Percentiles rank a stretch among this genome's conserved stretches.
Evolutionary conservation across 2,888 invertebrate species (phyloP).

Genomic region (Sarcophaga subvicina): DNA sequence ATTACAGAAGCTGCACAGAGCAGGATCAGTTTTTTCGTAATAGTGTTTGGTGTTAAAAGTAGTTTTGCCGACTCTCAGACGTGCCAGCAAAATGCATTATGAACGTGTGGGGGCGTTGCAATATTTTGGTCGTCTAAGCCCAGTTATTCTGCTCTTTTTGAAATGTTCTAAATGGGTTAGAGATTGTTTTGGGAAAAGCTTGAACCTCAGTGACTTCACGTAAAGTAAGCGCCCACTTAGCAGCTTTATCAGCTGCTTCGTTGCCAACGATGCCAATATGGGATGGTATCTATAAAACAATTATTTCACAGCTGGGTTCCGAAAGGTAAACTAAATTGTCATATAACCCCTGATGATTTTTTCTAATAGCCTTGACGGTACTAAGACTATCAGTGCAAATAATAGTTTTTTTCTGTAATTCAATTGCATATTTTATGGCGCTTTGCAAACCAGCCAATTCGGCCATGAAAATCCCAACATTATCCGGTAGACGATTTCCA

Average conservation of each 20-base stretch:
- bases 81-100: no score
- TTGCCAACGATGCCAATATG: constrained; percentile 21
- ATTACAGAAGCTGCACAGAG: neutral
- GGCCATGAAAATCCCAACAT: neutral
- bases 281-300: constrained; percentile 20
- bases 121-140: no score
- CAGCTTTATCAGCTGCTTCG: constrained; percentile 9
- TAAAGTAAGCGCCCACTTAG: neutral
- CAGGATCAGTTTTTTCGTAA: neutral
- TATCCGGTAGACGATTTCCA: neutral
- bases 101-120: no score
- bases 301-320: neutral
- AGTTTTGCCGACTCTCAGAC: neutral
- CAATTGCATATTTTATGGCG: neutral
- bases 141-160: no score
- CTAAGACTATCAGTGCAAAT: no score
- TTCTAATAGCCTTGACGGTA: no score
- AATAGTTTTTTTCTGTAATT: neutral
- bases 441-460: constrained; percentile 19
- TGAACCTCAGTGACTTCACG: neutral
- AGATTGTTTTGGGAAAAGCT: neutral
- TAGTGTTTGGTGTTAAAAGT: neutral
- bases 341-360: no score
- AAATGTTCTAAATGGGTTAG: neutral
- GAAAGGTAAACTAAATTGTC: no score